Conservation (phyloP, 1,140 invertebrate species). For the Drosophila repletoides region DNA sequence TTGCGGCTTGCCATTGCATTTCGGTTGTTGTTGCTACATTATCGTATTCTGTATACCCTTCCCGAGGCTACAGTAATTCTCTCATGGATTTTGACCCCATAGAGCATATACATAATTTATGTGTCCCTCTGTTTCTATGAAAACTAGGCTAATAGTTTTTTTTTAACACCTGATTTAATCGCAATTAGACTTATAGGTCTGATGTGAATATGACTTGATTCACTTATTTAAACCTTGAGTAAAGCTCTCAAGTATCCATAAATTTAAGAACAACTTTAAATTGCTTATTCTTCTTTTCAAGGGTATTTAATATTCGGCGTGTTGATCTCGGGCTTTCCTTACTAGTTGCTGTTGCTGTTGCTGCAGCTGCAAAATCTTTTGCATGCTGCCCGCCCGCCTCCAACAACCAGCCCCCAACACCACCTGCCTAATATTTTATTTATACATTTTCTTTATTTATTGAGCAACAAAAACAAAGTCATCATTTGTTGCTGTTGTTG, state of each 20-base stretch:
- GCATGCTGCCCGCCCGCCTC: slow-evolving; percentile 46
- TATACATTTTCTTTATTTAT: slow-evolving; percentile 71
- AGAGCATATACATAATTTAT: too few species aligned
- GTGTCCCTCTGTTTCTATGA: slow-evolving; percentile 6
- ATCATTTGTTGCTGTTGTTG: slow-evolving; percentile 40
- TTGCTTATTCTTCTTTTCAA: too few species aligned
- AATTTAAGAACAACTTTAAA: too few species aligned
- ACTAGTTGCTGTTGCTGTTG: slow-evolving; percentile 17
- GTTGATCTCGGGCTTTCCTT: too few species aligned
- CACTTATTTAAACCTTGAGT: too few species aligned
- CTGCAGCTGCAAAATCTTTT: slow-evolving; percentile 74
- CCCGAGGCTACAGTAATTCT: too few species aligned
- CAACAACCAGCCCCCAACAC: not conserved
- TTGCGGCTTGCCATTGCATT: slow-evolving; percentile 51
- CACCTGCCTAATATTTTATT: slow-evolving; percentile 70
- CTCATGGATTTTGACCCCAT: too few species aligned
- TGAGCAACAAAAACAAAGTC: slow-evolving; percentile 64
- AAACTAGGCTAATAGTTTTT: slow-evolving; percentile 11
- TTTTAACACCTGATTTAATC: not conserved
- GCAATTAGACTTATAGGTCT: too few species aligned
- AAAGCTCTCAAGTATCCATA: not conserved
- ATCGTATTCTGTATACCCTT: not conserved
- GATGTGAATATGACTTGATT: too few species aligned
- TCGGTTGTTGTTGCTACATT: slow-evolving; percentile 33
- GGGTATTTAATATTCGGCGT: too few species aligned